Evolutionary conservation across 2,113 vertebrate genomes (phyloP), one percentile per base, ranked within the genome.

Genomic region (Erythrolamprus reginae): DNA sequence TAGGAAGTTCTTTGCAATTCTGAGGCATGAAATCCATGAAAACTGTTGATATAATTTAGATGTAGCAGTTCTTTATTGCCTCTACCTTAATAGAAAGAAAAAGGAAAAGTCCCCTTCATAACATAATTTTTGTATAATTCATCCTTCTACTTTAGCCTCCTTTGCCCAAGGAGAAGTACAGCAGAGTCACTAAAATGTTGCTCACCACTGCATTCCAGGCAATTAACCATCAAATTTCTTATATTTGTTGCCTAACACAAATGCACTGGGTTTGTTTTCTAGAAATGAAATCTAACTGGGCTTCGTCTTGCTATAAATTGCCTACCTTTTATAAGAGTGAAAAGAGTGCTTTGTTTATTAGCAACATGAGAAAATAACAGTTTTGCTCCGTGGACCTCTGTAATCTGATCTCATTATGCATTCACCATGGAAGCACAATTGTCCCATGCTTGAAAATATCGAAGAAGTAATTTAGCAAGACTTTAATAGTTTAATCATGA

Each of bases 381-480:
- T 15, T 87, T 26, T 88, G 42, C 5, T 61, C 15, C 56, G 15
- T 65, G 45, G 48, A 19, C 38, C 26, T 61, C 38, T 47, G 24
- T 47, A n/a, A 45, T 15, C 7, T 47, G 42, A 47, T 61, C 2
- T 87, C 23, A 17, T 38, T 33, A 47, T 3, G 0, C 17, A 61
- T 56, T 26, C 45, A 28, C 24, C 10, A 45, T 6, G 17, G 38
- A 24, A 47, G 53, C 42, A 56, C 94, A 90, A 89, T 93, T 91
- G 91, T 87, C 94, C 91, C 5, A 1, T 94, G 90, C 88, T 91
- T 84, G 93, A 94, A 92, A 89, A 19, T 91, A 86, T 42, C 1
- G 23, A 56, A 38, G 10, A 55, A 56, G 15, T 88, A 48, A 8
- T 88, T 65, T 61, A 65, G 17, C 55, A n/a, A 88, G 42, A 65